A percentile compares a stretch with the other conserved stretches of the same genome.
phyloP scores from a whole-genome alignment of 92 coral and sea anemone genomes.

The Parazoanthus swiftii region DNA sequence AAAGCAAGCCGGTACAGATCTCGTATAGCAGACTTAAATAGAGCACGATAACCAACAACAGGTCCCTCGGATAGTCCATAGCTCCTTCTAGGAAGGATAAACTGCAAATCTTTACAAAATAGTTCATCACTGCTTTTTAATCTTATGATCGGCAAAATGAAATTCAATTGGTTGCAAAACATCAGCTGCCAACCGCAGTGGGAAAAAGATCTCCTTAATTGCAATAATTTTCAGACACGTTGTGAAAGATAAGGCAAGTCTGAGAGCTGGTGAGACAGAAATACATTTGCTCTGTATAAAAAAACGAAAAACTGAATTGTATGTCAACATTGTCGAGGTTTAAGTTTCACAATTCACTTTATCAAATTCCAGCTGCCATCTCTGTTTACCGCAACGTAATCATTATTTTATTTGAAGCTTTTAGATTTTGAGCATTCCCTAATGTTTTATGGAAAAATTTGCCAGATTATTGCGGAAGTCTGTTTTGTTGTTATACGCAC shows the following conservation, averaged over 20 bases:
- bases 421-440: neutral
- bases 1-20: neutral
- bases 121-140: neutral
- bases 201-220: neutral
- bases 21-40: neutral
- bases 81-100: neutral
- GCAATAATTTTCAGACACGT: neutral
- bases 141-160: neutral
- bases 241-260: neutral
- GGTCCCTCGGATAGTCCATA: neutral
- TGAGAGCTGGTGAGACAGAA: neutral
- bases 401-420: too few relatives aligned
- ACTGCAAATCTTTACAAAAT: neutral
- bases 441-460: neutral
- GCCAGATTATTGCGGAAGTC: too few relatives aligned
- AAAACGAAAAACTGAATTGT: too few relatives aligned
- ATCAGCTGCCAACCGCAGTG: neutral
- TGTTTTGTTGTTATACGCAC: neutral
- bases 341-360: neutral
- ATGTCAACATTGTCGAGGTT: neutral
- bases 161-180: neutral
- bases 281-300: too few relatives aligned
- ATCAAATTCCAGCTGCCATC: neutral
- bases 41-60: conserved; percentile 6
- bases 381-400: neutral